Evolutionary conservation across 2,888 invertebrate species (phyloP), one percentile per base, ranked within the genome.

Genomic region (Saturnia japonica): DNA sequence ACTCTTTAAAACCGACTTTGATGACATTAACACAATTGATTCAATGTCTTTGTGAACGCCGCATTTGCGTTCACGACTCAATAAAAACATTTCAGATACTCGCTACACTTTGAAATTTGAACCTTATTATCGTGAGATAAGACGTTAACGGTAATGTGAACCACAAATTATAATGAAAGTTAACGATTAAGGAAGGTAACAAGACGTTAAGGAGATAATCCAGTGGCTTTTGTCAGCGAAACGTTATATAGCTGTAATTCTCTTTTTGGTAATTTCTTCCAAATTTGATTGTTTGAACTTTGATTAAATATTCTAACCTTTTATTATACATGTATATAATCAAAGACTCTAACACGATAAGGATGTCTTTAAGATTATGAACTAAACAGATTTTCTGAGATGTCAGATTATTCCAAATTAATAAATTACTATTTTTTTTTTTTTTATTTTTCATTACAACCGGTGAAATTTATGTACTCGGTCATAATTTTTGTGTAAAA

Each of bases 111-210:
- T 64, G 64, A 64, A 64, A 64, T 64, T 64, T 64, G 16, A 64
- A 64, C 64, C 64, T 64, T 64, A 64, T 64, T 34, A 12, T 34
- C 40, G 28, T 54, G 51, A 54, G 54, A 54, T 68, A 68, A 68
- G 51, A 54, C 47, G 43, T 40, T 68, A 51, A 68, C 54, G 68
- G 34, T n/a, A 54, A 68, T 40, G 54, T 22, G 47, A 68, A 47
- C 68, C 51, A 34, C 14, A 34, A 40, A 68, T 68, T 68, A 68
- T 40, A 68, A 68, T 54, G 68, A 68, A 68, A 68, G 68, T 68
- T 68, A 47, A 54, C 47, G 68, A 64, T 64, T 64, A 64, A 40
- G 40, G 64, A 40, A 40, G 64, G 64, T 64, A 64, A 64, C 64
- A 64, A 64, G 64, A 64, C n/a, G n/a, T 64, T 64, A 64, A 40